Conservation (phyloP, 2,888 invertebrate species). For the Agrotis segetum region DNA sequence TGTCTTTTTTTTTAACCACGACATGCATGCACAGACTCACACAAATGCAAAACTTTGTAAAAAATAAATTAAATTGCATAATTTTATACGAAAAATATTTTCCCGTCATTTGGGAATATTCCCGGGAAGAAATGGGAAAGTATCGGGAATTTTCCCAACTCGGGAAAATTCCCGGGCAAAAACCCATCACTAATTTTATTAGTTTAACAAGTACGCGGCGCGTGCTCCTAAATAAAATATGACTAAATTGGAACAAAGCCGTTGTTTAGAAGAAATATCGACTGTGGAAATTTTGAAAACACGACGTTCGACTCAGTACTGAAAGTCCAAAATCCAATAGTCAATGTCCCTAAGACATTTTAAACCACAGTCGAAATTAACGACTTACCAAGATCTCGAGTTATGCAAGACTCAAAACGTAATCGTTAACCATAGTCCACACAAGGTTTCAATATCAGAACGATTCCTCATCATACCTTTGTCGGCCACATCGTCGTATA, state of each 20-base stretch:
- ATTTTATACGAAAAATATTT: too few species aligned
- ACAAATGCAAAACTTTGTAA: too few species aligned
- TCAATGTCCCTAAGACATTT: neutral
- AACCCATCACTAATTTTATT: too few species aligned
- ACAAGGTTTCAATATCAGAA: conserved; percentile 61
- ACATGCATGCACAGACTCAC: too few species aligned
- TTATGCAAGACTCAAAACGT: conserved; percentile 42
- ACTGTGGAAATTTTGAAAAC: neutral
- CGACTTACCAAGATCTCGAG: conserved; percentile 33
- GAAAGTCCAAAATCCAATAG: neutral
- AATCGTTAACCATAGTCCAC: conserved; percentile 58
- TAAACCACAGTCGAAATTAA: neutral
- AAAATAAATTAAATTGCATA: too few species aligned
- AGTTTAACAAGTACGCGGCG: conserved; percentile 73
- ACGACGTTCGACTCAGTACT: neutral
- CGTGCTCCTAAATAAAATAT: conserved; percentile 66
- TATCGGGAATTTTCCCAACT: too few species aligned
- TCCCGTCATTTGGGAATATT: too few species aligned
- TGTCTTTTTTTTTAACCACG: too few species aligned
- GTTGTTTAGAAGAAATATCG: conserved; percentile 54
- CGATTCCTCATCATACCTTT: conserved; percentile 49
- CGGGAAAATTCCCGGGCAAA: too few species aligned
- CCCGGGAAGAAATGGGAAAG: too few species aligned
- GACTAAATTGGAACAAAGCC: conserved; percentile 66
- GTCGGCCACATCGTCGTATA: conserved; percentile 56